phyloP scores from a whole-genome alignment of 2,888 invertebrate species.

The Nomada lathburiana region DNA sequence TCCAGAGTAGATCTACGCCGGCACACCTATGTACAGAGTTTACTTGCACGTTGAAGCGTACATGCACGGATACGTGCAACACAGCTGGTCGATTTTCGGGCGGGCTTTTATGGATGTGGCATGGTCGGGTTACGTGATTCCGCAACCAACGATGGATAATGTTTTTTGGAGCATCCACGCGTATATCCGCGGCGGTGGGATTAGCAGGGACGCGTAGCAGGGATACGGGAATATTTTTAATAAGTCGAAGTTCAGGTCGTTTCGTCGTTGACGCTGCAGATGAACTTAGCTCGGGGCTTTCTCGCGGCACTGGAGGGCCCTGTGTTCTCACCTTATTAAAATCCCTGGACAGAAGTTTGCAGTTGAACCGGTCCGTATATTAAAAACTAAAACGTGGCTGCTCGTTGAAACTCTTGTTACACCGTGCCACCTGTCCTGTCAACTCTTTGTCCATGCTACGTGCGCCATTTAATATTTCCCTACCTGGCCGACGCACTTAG shows the following conservation, averaged over 20 bases:
- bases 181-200: background rate
- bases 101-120: background rate
- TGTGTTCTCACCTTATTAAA: slow-evolving; percentile 59
- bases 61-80: background rate
- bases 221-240: slow-evolving; percentile 49
- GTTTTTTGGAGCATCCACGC: background rate
- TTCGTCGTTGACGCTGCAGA: slow-evolving; percentile 38
- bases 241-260: slow-evolving; percentile 53
- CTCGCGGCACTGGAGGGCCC: slow-evolving; percentile 1
- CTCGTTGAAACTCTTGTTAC: background rate
- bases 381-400: slow-evolving; percentile 29
- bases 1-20: background rate
- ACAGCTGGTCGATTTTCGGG: background rate
- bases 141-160: background rate
- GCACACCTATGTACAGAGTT: background rate
- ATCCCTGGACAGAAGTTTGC: slow-evolving; percentile 25
- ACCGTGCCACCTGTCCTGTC: background rate
- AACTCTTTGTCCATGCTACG: too few species aligned
- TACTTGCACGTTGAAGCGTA: background rate
- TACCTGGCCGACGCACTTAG: background rate
- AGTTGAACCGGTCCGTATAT: slow-evolving; percentile 21
- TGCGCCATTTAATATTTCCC: background rate
- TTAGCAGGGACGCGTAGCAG: slow-evolving; percentile 9
- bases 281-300: slow-evolving; percentile 34
- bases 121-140: slow-evolving; percentile 23